Evolutionary conservation across 2,888 invertebrate genomes (phyloP), one percentile per base, ranked within the genome.

Genomic region (Temnothorax rugatulus): DNA sequence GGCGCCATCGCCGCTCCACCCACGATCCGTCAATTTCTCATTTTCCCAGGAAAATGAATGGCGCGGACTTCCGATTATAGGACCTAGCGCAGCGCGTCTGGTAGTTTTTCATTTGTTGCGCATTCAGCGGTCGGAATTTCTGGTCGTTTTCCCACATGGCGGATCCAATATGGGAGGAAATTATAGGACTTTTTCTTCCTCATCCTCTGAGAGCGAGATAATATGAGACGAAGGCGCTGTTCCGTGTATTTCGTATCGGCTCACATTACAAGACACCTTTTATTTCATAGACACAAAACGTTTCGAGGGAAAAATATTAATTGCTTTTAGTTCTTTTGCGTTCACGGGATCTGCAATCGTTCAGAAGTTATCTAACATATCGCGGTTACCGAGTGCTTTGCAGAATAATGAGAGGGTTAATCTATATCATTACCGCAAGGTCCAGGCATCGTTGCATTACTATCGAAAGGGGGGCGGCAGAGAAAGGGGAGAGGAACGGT

Each of bases 21-120:
- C 86, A 88, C 86, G 81, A 81, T 87, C 85, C 86, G 86, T 89
- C 83, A 86, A 86, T 87, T 91, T 87, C 86, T 90, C 89, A 88
- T 91, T 92, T 91, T 91, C 88, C 88, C 83, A 54, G 63, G 86
- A 90, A 90, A 90, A 88, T 89, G 77, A 85, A 88, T 84, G 79
- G 59, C 66, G 57, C 59, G 21, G 15, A 79, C 82, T 88, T 77
- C 88, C 76, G 84, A 61, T 57, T 64, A 59, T 44, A 52, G n/a
- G 59, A 63, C 61, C 52, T 13, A 34, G 83, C 64, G 76, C 77
- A 3, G n/a, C 74, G 50, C 89, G 66, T 79, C 71, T 76, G 79
- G 71, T 63, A 63, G 79, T 86, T 83, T 85, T 76, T 59, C 34
- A 85, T 83, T 76, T 77, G 61, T 66, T 74, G 82, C 63, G 29